Percentiles rank a stretch among this genome's conserved stretches.
These are phyloP conservation scores for Litoditis marina DNA, from an alignment of 2,888 invertebrate species.

Conservation along the genomic window DNA sequence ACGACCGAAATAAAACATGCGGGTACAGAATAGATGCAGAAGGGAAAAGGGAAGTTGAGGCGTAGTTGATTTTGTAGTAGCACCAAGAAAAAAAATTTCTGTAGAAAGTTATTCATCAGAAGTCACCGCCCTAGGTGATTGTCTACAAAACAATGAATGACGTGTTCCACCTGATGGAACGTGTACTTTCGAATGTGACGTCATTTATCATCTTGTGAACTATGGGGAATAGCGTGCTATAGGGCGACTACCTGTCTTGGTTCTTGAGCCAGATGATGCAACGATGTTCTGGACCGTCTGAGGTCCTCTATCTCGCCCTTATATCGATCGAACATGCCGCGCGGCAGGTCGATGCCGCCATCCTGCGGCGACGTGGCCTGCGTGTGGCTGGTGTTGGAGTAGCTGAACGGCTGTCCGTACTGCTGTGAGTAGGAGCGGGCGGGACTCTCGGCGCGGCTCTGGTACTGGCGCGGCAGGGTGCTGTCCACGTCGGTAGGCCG, in stretches of 20 bases:
- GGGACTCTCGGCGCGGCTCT: too few species aligned
- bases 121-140: too few species aligned
- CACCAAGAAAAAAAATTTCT: background rate
- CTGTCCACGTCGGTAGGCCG: constrained; percentile 23
- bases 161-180: background rate
- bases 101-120: background rate
- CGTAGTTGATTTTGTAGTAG: too few species aligned
- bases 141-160: background rate
- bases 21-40: background rate
- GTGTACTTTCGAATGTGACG: constrained; percentile 18
- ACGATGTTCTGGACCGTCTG: constrained; percentile 52
- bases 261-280: constrained; percentile 50
- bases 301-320: constrained; percentile 61
- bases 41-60: background rate
- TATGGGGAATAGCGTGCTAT: too few species aligned
- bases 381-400: constrained; percentile 12
- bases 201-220: too few species aligned
- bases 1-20: background rate
- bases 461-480: constrained; percentile 21
- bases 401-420: constrained; percentile 12
- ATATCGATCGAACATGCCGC: constrained; percentile 61
- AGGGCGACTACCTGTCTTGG: constrained; percentile 50
- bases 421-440: constrained; percentile 5
- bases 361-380: background rate
- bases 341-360: constrained; percentile 48